Conservation (phyloP, 1,140 invertebrate genomes). For the Drosophila paulistorum region DNA sequence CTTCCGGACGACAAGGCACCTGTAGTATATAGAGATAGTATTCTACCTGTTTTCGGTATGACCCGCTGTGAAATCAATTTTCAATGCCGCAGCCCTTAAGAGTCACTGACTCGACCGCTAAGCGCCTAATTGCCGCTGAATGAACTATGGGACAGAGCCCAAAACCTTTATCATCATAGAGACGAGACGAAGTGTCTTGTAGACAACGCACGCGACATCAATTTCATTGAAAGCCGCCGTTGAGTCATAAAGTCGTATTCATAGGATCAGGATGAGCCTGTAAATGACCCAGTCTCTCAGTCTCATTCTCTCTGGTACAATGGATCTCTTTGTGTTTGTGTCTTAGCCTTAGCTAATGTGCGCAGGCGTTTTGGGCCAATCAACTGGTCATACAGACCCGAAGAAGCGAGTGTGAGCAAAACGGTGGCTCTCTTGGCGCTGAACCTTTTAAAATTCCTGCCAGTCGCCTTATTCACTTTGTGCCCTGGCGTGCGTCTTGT, state of each 20-base stretch:
- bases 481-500: slow-evolving; percentile 57
- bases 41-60: slow-evolving; percentile 34
- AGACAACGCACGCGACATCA: slow-evolving; percentile 78
- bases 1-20: slow-evolving; percentile 70
- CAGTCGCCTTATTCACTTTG: slow-evolving; percentile 55
- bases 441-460: slow-evolving; percentile 82
- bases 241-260: slow-evolving; percentile 76
- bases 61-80: slow-evolving; percentile 81
- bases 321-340: slow-evolving; percentile 1
- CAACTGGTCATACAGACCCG: slow-evolving; percentile 19
- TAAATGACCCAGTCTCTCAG: slow-evolving; percentile 68
- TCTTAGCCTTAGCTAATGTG: not conserved
- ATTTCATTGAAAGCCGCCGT: slow-evolving; percentile 59
- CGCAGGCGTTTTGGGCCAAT: slow-evolving; percentile 14
- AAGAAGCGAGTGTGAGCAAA: slow-evolving; percentile 19
- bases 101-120: slow-evolving; percentile 61
- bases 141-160: slow-evolving; percentile 27
- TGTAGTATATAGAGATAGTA: slow-evolving; percentile 54
- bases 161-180: slow-evolving; percentile 67
- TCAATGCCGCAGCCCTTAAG: slow-evolving; percentile 49
- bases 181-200: slow-evolving; percentile 41
- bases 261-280: slow-evolving; percentile 49
- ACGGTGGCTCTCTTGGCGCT: slow-evolving; percentile 57
- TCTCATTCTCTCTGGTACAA: not conserved
- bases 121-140: slow-evolving; percentile 65